These are phyloP conservation scores for Antheraea yamamai DNA, from an alignment of 2,888 invertebrate species.

Conservation along the genomic window DNA sequence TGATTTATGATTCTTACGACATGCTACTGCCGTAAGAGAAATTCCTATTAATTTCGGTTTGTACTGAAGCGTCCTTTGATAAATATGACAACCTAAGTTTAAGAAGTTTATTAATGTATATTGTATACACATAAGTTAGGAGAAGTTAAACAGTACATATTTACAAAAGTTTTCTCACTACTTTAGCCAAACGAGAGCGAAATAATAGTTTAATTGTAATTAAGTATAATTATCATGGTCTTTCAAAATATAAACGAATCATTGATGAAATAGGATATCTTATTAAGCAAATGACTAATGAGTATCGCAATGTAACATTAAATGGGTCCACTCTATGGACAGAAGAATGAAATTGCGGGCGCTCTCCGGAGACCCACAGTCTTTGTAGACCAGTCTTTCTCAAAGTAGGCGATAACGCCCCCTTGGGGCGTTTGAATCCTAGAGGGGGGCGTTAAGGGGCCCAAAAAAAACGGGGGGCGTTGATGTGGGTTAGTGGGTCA, in stretches of 20 bases:
- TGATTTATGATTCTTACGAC: slow-evolving; percentile 12
- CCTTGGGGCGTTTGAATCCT: no score
- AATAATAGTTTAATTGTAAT: not conserved
- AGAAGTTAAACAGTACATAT: not conserved
- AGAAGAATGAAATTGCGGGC: not conserved
- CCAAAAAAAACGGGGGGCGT: no score
- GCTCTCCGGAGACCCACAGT: not conserved
- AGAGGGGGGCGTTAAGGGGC: no score
- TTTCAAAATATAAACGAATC: not conserved
- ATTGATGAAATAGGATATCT: not conserved
- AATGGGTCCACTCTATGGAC: not conserved
- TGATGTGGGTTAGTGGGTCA: no score
- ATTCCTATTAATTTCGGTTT: not conserved
- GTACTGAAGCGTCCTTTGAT: not conserved
- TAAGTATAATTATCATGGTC: not conserved
- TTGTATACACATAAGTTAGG: not conserved
- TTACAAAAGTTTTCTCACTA: not conserved
- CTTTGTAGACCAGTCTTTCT: no score
- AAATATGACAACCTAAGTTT: not conserved
- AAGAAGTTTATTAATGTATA: not conserved
- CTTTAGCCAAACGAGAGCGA: not conserved
- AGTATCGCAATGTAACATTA: not conserved
- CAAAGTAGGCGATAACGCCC: no score
- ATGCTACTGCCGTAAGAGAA: not conserved
- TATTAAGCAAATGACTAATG: not conserved